Conservation (phyloP, 2,797 vertebrate species). For the Cetoscarus ocellatus region DNA sequence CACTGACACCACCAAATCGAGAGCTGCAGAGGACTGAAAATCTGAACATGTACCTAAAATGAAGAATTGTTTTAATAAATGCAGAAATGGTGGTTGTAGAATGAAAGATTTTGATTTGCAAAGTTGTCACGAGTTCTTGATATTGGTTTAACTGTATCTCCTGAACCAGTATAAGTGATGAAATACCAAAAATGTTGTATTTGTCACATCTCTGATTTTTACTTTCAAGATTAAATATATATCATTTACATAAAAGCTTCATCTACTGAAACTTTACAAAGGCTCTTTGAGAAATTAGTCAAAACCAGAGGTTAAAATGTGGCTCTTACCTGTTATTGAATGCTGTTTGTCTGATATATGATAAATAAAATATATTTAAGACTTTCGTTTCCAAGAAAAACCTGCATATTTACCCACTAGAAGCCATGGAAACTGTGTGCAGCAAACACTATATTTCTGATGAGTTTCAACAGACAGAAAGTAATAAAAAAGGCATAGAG, state of each 20-base stretch:
- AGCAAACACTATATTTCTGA: slow-evolving; percentile 49
- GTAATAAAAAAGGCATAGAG: slow-evolving; percentile 63
- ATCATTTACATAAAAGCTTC: slow-evolving; percentile 3
- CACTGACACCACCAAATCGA: slow-evolving; percentile 14
- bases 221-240: background rate
- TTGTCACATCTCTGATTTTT: background rate
- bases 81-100: slow-evolving; percentile 16
- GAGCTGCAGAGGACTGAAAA: slow-evolving; percentile 26
- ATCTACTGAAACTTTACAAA: slow-evolving; percentile 3
- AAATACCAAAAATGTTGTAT: background rate
- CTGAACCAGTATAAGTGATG: slow-evolving; percentile 19
- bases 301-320: slow-evolving; percentile 1
- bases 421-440: slow-evolving; percentile 32
- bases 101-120: slow-evolving; percentile 52
- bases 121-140: slow-evolving; percentile 26
- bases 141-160: slow-evolving; percentile 2
- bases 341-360: background rate
- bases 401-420: slow-evolving; percentile 45
- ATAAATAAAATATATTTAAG: slow-evolving; percentile 45
- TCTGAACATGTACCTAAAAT: slow-evolving; percentile 41
- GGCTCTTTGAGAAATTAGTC: slow-evolving; percentile 7
- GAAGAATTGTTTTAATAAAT: slow-evolving; percentile 68
- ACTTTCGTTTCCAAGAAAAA: slow-evolving; percentile 50
- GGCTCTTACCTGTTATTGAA: background rate
- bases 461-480: slow-evolving; percentile 52